Evolutionary conservation across 2,113 vertebrate genomes (phyloP).

Genomic region (Oreochromis aureus): DNA sequence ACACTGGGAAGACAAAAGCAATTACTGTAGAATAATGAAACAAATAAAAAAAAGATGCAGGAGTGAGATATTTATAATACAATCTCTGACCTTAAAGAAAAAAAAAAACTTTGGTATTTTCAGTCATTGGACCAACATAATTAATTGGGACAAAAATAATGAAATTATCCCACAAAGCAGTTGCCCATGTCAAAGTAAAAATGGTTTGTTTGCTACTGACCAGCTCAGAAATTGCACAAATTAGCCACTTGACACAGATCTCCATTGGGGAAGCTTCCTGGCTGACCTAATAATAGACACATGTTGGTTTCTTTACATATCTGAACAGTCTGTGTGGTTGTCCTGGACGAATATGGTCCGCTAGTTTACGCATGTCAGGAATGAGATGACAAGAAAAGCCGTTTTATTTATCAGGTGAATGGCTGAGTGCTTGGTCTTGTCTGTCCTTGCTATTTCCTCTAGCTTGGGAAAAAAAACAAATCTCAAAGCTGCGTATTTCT

Average conservation of each 20-base stretch:
- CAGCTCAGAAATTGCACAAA: background rate
- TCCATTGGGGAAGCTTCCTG: background rate
- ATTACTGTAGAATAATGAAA: background rate
- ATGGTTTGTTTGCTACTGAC: background rate
- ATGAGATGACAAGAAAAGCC: background rate
- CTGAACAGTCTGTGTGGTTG: background rate
- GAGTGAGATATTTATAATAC: background rate
- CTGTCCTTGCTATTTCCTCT: background rate
- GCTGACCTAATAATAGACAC: background rate
- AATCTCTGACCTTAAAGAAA: background rate
- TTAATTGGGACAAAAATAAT: background rate
- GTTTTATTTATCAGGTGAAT: background rate
- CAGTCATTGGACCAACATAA: background rate
- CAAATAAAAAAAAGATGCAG: background rate
- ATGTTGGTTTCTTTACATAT: background rate
- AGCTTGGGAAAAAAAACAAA: background rate
- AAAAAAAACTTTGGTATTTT: background rate
- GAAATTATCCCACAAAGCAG: background rate
- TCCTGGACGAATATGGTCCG: fast-evolving
- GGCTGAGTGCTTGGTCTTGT: background rate
- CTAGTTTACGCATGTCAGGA: background rate
- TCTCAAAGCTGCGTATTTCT: background rate
- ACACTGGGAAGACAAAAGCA: background rate
- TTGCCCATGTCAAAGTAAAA: background rate
- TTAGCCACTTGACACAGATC: background rate